Conservation (phyloP, 2,888 invertebrate species). For the Didymodactylos carnosus region DNA sequence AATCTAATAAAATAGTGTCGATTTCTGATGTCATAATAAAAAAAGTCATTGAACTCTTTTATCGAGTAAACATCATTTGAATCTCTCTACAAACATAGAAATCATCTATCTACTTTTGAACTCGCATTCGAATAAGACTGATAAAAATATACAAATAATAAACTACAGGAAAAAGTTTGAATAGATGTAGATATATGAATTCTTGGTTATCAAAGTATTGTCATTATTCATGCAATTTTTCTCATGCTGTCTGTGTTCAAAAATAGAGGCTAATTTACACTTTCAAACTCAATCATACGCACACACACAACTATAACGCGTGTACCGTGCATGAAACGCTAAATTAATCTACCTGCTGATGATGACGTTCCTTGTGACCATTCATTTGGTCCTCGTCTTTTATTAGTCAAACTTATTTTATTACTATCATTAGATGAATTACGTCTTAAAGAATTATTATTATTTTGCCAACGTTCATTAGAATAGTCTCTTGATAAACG, state of each 20-base stretch:
- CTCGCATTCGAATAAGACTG: no score
- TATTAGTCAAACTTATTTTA: not conserved
- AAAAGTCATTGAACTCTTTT: no score
- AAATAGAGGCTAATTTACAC: not conserved
- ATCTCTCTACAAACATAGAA: no score
- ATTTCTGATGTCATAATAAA: no score
- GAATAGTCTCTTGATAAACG: not conserved
- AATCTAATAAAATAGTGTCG: no score
- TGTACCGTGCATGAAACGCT: not conserved
- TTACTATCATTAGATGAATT: not conserved
- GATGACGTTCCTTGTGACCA: constrained; percentile 1
- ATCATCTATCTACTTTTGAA: no score
- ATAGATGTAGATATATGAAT: no score
- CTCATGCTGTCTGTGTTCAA: not conserved
- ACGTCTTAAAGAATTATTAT: not conserved
- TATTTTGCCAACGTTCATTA: not conserved
- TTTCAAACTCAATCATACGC: not conserved
- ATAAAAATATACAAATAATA: no score
- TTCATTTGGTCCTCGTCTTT: not conserved
- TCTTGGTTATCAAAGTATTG: no score
- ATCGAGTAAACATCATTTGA: no score
- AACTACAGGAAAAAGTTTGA: no score
- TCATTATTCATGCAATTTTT: not conserved
- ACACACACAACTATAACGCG: not conserved
- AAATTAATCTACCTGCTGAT: not conserved